Percentiles rank a stretch among this genome's conserved stretches.
Conservation (phyloP, 2,888 invertebrate genomes). For the Scaptomyza polygonia region DNA sequence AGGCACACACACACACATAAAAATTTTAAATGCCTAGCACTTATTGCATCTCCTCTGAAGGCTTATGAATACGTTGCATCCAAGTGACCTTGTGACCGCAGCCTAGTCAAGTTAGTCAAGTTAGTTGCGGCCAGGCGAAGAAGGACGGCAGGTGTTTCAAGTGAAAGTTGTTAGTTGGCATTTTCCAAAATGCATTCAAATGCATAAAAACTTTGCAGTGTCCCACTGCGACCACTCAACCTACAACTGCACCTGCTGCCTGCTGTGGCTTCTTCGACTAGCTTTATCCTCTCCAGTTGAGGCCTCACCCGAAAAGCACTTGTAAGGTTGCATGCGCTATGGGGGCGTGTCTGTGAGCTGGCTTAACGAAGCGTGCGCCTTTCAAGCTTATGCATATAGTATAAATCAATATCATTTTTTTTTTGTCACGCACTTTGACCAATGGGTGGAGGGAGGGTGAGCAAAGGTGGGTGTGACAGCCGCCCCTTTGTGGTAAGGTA, state of each 20-base stretch:
- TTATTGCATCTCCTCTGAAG: slow-evolving; percentile 44
- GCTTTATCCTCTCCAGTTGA: slow-evolving; percentile 1
- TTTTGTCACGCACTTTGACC: slow-evolving; percentile 67
- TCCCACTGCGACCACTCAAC: slow-evolving; percentile 2
- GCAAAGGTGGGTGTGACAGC: slow-evolving; percentile 1
- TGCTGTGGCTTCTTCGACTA: background rate
- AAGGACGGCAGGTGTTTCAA: slow-evolving; percentile 6
- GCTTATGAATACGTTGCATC: slow-evolving; percentile 42
- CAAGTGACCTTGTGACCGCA: slow-evolving; percentile 62
- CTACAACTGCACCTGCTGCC: background rate
- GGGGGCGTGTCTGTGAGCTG: slow-evolving; percentile 50
- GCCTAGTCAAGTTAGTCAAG: slow-evolving; percentile 21
- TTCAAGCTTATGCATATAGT: slow-evolving; percentile 49
- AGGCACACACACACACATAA: slow-evolving; percentile 24
- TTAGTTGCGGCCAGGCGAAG: background rate
- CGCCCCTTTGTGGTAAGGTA: slow-evolving; percentile 66
- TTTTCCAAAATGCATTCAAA: slow-evolving; percentile 63
- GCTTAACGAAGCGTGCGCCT: slow-evolving; percentile 51
- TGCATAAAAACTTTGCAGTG: slow-evolving; percentile 24
- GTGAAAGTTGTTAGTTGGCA: slow-evolving; percentile 53
- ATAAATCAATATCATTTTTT: slow-evolving; percentile 9
- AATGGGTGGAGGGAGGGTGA: background rate
- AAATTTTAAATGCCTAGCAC: slow-evolving; percentile 63
- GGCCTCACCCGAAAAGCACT: slow-evolving; percentile 21
- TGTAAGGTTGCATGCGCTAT: slow-evolving; percentile 28